Evolutionary conservation across 2,113 vertebrate genomes (phyloP), one percentile per base, ranked within the genome.

Genomic region (Sialia sialis): DNA sequence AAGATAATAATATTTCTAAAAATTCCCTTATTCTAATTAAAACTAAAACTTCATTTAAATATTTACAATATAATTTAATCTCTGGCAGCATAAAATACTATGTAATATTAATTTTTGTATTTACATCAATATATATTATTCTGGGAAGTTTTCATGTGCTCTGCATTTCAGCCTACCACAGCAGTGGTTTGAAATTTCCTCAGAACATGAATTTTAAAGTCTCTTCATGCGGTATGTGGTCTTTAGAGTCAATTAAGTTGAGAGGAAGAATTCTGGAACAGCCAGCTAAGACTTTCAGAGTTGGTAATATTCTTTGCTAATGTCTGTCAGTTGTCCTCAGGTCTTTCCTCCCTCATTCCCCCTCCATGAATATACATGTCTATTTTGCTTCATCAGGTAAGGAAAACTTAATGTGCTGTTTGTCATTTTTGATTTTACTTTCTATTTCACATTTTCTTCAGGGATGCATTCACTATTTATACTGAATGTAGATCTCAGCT

Each of bases 311-410:
- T 88, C 6, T 62, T 84, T 68, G 27, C 12, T 91, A 58, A 55
- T n/a, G 7, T 60, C 41, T 59, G 7, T 39, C n/a, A 20, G 7
- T 29, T 74, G 44, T 52, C 18, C 16, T 92, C 6, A 67, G 49
- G 26, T 43, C 7, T 76, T 83, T 58, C 34, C 8, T 22, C 2
- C 8, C 9, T 54, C 25, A 39, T 54, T 20, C 6, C 7, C 2
- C 1, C 1, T 0, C 2, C 16, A 58, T 43, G 55, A 84, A 43
- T 70, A 67, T n/a, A 7, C 3, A 43, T 5, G 4, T 39, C 58
- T 90, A 23, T 39, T 81, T 89, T 93, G 7, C 43, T 84, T 84
- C 52, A 59, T 16, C 7, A 36, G 10, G 3, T 43, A 82, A 60
- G 36, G 26, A 72, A 56, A 83, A 68, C 27, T 14, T 56, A 48